Evolutionary conservation across 2,113 vertebrate species (phyloP).

Genomic region (Apteryx mantelli): DNA sequence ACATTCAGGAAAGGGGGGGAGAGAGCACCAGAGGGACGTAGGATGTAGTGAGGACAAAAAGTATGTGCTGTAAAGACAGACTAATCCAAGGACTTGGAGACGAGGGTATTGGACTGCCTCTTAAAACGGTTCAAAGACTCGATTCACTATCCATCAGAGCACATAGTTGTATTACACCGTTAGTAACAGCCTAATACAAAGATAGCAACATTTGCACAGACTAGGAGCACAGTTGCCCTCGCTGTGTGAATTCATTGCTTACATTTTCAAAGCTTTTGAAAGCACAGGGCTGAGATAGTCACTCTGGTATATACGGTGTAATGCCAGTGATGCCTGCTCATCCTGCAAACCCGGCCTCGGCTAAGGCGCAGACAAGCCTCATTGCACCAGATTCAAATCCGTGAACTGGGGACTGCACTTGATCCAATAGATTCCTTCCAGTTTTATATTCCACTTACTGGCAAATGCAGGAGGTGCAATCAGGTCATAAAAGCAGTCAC

Average conservation of each 20-base stretch:
- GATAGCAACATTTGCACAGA: background rate
- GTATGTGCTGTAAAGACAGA: background rate
- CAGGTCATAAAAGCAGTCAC: background rate
- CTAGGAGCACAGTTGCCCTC: background rate
- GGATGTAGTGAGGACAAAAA: constrained; percentile 13
- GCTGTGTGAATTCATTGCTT: background rate
- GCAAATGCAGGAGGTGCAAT: accelerated
- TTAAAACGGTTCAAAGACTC: background rate
- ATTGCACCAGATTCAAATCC: background rate
- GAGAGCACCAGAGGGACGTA: background rate
- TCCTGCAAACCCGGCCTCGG: background rate
- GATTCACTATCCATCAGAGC: background rate
- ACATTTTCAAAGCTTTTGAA: background rate
- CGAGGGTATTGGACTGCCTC: background rate
- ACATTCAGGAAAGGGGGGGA: constrained; percentile 25
- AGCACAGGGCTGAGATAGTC: background rate
- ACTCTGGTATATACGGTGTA: accelerated
- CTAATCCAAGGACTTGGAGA: background rate
- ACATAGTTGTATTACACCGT: background rate
- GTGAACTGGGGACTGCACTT: background rate
- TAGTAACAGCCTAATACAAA: background rate
- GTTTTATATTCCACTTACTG: background rate
- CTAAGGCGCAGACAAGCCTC: background rate
- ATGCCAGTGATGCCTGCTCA: accelerated
- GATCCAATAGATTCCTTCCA: background rate